Conservation (phyloP, 2,888 invertebrate genomes). For the Megalurothrips usitatus region DNA sequence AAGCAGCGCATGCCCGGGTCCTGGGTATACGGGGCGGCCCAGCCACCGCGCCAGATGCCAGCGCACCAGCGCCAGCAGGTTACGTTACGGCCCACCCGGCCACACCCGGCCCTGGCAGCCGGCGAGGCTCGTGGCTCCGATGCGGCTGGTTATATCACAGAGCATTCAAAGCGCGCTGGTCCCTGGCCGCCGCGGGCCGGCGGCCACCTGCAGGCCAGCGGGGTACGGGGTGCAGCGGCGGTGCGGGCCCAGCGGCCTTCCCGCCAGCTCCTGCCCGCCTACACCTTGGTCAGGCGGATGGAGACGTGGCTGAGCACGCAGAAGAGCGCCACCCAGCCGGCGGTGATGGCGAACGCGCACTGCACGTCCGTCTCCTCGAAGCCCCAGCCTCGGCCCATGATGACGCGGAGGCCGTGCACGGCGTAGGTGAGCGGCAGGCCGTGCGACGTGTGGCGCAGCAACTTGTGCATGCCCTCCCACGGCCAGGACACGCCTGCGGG, state of each 20-base stretch:
- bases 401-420: constrained; percentile 21
- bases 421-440: constrained; percentile 10
- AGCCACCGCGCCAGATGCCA: too few species aligned
- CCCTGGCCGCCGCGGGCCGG: neutral
- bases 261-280: neutral
- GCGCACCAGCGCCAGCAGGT: neutral
- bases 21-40: too few species aligned
- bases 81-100: neutral
- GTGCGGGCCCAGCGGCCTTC: neutral
- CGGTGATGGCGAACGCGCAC: neutral
- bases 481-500: constrained; percentile 4
- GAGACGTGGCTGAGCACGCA: constrained; percentile 1
- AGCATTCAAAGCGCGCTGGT: constrained; percentile 8
- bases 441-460: constrained; percentile 5
- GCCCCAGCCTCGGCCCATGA: constrained; percentile 23
- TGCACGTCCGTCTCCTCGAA: neutral
- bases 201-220: neutral
- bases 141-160: constrained; percentile 15
- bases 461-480: neutral
- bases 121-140: too few species aligned
- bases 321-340: neutral
- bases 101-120: neutral
- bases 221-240: neutral
- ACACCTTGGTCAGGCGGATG: constrained; percentile 18
- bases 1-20: too few species aligned